Conservation (phyloP, 2,113 vertebrate species). For the Dicerorhinus sumatrensis region DNA sequence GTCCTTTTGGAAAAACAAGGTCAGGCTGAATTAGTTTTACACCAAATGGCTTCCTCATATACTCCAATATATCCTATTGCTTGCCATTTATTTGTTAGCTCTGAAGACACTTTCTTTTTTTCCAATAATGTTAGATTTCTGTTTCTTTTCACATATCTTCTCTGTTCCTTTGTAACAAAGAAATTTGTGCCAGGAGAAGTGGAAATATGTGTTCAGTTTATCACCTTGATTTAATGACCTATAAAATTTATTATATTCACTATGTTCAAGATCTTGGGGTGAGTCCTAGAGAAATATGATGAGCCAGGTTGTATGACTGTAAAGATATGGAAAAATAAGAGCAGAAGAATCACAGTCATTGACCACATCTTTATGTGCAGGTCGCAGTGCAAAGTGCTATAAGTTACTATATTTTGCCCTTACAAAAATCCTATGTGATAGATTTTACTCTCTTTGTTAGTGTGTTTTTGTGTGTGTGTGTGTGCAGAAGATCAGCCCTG, state of each 20-base stretch:
- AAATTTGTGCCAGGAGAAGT: background rate
- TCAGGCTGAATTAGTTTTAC: no score
- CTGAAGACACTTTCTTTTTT: background rate
- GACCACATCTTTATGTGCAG: background rate
- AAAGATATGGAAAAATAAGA: background rate
- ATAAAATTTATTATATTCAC: background rate
- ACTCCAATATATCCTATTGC: no score
- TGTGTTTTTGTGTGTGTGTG: background rate
- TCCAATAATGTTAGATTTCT: background rate
- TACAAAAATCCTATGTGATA: background rate
- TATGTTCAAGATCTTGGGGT: background rate
- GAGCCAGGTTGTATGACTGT: background rate
- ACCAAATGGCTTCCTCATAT: no score
- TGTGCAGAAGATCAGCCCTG: no score
- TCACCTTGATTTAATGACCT: background rate
- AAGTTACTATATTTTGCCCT: background rate
- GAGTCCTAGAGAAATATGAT: background rate
- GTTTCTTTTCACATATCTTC: background rate
- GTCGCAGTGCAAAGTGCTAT: background rate
- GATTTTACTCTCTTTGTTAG: background rate
- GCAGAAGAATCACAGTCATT: background rate
- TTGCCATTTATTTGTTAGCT: background rate
- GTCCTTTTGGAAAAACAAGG: no score
- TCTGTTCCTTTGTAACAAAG: background rate
- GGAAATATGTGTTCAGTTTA: background rate